Percentiles rank a stretch among this genome's conserved stretches.
These are phyloP conservation scores for Augochlorella aurata DNA, from an alignment of 2,888 invertebrate genomes.

Conservation along the genomic window DNA sequence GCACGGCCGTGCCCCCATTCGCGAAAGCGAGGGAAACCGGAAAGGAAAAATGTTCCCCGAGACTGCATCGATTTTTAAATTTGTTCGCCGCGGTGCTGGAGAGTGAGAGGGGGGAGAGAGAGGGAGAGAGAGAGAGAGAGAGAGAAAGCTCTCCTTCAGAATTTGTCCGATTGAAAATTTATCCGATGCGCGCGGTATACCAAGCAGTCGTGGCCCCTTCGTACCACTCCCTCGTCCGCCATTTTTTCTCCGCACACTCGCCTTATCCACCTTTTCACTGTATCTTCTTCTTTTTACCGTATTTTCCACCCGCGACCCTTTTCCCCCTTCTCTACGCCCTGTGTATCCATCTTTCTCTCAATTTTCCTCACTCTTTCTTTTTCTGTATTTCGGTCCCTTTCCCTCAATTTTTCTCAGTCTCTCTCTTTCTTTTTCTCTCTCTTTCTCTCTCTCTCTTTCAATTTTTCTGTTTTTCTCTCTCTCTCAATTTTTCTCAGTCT, in stretches of 20 bases:
- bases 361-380: too few species aligned
- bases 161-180: constrained; percentile 80
- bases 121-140: background rate
- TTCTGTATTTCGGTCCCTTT: too few species aligned
- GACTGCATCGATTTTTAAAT: constrained; percentile 78
- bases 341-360: too few species aligned
- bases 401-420: too few species aligned
- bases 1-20: constrained; percentile 60
- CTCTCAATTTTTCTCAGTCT: too few species aligned
- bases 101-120: constrained; percentile 3
- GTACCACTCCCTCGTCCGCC: constrained; percentile 10
- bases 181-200: constrained; percentile 77
- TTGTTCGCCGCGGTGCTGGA: constrained; percentile 64
- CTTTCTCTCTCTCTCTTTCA: too few species aligned
- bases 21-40: constrained; percentile 48
- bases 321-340: background rate
- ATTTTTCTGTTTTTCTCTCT: too few species aligned
- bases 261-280: constrained; percentile 37
- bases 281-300: constrained; percentile 20
- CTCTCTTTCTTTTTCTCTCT: too few species aligned
- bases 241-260: constrained; percentile 2
- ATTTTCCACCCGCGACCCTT: background rate
- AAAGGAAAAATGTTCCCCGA: constrained; percentile 44
- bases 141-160: constrained; percentile 70
- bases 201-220: constrained; percentile 58